Evolutionary conservation across 2,797 vertebrate species (phyloP).

Genomic region (Pipistrellus pygmaeus): DNA sequence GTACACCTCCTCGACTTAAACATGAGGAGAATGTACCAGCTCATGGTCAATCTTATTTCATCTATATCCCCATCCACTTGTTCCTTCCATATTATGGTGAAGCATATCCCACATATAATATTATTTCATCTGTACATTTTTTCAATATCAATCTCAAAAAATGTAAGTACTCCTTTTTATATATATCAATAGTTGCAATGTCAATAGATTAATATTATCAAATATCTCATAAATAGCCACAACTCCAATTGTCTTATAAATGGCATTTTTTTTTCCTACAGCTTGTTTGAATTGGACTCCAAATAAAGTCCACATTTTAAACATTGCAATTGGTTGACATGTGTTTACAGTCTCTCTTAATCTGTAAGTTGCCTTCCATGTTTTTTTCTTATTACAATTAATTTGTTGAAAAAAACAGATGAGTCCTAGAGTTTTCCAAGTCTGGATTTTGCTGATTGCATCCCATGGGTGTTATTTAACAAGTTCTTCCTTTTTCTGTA

Average conservation of each 20-base stretch:
- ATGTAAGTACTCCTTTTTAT: too few relatives aligned
- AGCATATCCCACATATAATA: not conserved
- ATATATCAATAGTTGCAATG: too few relatives aligned
- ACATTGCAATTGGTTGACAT: not conserved
- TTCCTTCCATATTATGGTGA: not conserved
- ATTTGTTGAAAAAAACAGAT: not conserved
- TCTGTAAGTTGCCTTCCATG: not conserved
- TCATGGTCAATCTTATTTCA: not conserved
- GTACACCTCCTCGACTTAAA: not conserved
- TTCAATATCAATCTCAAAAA: not conserved
- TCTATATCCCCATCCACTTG: not conserved
- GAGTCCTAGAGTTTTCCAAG: not conserved
- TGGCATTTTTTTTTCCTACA: not conserved
- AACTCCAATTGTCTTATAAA: conserved; percentile 5
- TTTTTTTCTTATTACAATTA: not conserved
- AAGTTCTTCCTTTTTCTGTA: not conserved
- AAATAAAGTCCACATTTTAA: conserved; percentile 16
- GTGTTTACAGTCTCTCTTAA: not conserved
- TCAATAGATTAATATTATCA: not conserved
- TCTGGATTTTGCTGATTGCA: not conserved
- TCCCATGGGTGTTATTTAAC: not conserved
- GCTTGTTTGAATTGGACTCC: not conserved
- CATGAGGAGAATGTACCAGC: not conserved
- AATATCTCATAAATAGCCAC: conserved; percentile 16
- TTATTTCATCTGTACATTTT: not conserved